Evolutionary conservation across 1,140 invertebrate genomes (phyloP).

Genomic region (Brachionus angularis): DNA sequence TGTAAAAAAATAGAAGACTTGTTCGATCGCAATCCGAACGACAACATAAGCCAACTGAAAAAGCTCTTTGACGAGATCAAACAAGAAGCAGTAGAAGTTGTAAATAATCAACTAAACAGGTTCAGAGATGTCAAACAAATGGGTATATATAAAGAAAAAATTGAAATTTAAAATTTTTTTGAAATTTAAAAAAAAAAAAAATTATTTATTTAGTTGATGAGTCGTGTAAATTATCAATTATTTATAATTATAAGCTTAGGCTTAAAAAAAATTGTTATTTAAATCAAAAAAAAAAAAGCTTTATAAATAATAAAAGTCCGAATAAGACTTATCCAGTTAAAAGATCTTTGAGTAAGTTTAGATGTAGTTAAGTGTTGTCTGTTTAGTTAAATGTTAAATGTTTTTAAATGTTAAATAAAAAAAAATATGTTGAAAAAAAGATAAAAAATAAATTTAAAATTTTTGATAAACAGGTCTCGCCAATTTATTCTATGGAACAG

Average conservation of each 20-base stretch:
- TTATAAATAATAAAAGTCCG: neutral
- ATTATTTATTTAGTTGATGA: too few species aligned
- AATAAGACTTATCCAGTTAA: constrained; percentile 1
- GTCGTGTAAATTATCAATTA: neutral
- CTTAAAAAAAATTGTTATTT: neutral
- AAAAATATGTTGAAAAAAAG: neutral
- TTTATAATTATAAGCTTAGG: neutral
- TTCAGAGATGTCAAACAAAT: constrained; percentile 25
- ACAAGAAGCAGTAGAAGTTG: constrained; percentile 2
- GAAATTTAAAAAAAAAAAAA: too few species aligned
- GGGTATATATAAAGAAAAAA: too few species aligned
- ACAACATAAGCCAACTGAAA: constrained; percentile 5
- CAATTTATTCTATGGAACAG: constrained; percentile 6
- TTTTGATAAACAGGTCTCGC: neutral
- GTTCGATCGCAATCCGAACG: constrained; percentile 10
- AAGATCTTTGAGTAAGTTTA: constrained; percentile 25
- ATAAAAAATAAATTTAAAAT: neutral
- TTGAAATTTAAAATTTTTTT: too few species aligned
- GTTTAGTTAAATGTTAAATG: neutral
- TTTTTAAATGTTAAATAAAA: constrained; percentile 16
- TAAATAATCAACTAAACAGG: neutral
- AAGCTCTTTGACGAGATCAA: neutral
- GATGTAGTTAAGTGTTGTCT: too few species aligned
- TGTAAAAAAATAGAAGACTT: constrained; percentile 29
- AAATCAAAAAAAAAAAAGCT: neutral